Base-by-base conservation (phyloP, 2,888 invertebrate genomes). In the Tetrapedia diversipes region DNA sequence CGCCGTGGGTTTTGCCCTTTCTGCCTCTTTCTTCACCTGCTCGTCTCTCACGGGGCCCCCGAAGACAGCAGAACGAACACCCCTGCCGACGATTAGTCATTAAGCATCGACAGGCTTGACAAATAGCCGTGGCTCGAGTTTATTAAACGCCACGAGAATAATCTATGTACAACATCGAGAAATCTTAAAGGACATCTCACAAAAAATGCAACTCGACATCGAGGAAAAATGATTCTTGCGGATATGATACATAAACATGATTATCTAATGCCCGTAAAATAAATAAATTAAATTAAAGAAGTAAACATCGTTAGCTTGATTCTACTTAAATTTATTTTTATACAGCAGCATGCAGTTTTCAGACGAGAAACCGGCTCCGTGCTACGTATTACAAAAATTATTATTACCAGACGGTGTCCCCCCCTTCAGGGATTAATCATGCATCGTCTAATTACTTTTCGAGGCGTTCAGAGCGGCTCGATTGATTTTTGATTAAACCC, bases 1-100 rank as follows among this genome's bases (percentile, higher is more conserved):
- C 22, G 7, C 29, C 24, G 27, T 2, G 8, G 16, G 57, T 47
- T 57, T 47, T 53, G 27, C 47, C 27, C 32, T 64, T 63, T 59
- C 65, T 45, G 29, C 53, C 47, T 61, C 60, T 79, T 56, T 39
- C 63, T 81, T 66, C 86, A 86, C 84, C 85, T 87, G 86, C 81
- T 80, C 59, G 72, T 70, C 81, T 82, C 82, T 71, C 82, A 82
- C 79, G 81, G 51, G 45, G 49, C 43, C 53, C 51, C 24, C 45
- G 45, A 76, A 70, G 76, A 70, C 74, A 70, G 63, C 43, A 24
- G 64, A 27, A 54, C 54, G 43, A 64, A 53, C 77, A 70, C 61
- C 75, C 68, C 81, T 75, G 75, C 60, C 54, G 80, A 86, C 86
- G 85, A 89, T 89, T 87, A 87, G 86, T 90, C 88, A 89, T 88